Conservation (phyloP, 2,113 vertebrate species). For the Hemiscyllium ocellatum region DNA sequence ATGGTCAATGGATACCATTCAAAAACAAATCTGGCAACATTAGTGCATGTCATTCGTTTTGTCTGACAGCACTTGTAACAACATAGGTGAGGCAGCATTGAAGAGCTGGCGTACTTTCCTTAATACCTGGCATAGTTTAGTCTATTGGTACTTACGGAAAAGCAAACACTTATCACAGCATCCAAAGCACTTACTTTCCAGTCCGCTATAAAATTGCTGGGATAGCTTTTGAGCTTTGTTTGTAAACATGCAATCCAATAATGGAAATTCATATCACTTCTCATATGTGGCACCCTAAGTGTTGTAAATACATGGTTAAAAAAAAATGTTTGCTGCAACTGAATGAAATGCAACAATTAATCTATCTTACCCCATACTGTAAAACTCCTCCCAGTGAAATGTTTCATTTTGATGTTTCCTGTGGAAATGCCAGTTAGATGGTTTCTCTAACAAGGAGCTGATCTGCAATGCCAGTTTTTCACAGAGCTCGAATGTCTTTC, state of each 20-base stretch:
- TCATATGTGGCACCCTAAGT: background rate
- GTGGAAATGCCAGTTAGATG: background rate
- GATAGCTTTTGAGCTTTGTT: conserved; percentile 2
- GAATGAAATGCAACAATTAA: background rate
- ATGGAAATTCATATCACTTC: background rate
- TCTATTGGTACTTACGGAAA: conserved; percentile 21
- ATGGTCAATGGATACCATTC: conserved; percentile 46
- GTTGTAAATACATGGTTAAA: background rate
- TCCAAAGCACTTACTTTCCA: conserved; percentile 16
- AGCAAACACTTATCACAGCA: conserved; percentile 21
- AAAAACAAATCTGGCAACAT: conserved; percentile 44
- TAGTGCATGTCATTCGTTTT: conserved; percentile 38
- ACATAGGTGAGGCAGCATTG: conserved; percentile 36
- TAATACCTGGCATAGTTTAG: conserved; percentile 11
- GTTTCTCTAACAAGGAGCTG: background rate
- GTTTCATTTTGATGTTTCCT: background rate
- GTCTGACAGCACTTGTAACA: conserved; percentile 29
- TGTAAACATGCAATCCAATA: conserved; percentile 13
- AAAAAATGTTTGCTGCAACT: background rate
- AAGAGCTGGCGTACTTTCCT: background rate
- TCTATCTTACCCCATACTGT: background rate
- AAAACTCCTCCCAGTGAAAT: background rate
- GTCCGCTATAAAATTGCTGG: background rate
- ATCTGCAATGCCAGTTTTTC: background rate
- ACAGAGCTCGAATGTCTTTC: background rate